These are phyloP conservation scores for Calephelis perditalis DNA, from an alignment of 2,888 invertebrate species.

Conservation along the genomic window DNA sequence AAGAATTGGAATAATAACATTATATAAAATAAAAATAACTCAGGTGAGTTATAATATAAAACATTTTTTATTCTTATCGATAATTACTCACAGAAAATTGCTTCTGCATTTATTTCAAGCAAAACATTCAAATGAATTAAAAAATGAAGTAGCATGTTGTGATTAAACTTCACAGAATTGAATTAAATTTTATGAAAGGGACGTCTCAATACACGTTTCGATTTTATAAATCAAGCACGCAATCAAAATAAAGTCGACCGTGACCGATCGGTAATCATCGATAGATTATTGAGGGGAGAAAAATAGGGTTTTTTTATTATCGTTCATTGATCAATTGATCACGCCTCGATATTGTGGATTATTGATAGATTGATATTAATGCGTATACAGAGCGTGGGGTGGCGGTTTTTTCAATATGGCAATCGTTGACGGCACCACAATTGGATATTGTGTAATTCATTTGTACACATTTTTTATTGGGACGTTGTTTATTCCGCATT, in stretches of 20 bases:
- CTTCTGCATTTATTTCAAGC: slow-evolving; percentile 9
- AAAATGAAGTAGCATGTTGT: too few relatives aligned
- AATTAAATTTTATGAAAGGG: slow-evolving; percentile 38
- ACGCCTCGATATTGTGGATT: slow-evolving; percentile 67
- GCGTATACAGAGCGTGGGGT: slow-evolving; percentile 51
- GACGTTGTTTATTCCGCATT: slow-evolving; percentile 46
- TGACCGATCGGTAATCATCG: slow-evolving; percentile 49
- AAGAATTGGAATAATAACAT: too few relatives aligned
- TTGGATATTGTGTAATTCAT: slow-evolving; percentile 62
- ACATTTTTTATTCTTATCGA: too few relatives aligned
- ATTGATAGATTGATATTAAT: slow-evolving; percentile 77
- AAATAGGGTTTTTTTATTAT: slow-evolving; percentile 57
- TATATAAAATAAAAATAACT: too few relatives aligned
- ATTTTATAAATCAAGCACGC: slow-evolving; percentile 44
- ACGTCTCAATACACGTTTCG: slow-evolving; percentile 60
- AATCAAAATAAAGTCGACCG: slow-evolving; percentile 53
- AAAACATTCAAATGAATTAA: too few relatives aligned
- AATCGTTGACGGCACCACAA: slow-evolving; percentile 65
- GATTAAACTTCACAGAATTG: slow-evolving; percentile 19
- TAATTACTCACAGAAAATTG: slow-evolving; percentile 5
- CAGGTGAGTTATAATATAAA: too few relatives aligned
- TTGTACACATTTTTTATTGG: slow-evolving; percentile 49
- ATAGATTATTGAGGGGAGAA: slow-evolving; percentile 54
- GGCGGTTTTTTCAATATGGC: slow-evolving; percentile 57
- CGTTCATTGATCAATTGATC: slow-evolving; percentile 67